Evolutionary conservation across 2,113 vertebrate genomes (phyloP), one percentile per base, ranked within the genome.

Genomic region (Glareola pratincola): DNA sequence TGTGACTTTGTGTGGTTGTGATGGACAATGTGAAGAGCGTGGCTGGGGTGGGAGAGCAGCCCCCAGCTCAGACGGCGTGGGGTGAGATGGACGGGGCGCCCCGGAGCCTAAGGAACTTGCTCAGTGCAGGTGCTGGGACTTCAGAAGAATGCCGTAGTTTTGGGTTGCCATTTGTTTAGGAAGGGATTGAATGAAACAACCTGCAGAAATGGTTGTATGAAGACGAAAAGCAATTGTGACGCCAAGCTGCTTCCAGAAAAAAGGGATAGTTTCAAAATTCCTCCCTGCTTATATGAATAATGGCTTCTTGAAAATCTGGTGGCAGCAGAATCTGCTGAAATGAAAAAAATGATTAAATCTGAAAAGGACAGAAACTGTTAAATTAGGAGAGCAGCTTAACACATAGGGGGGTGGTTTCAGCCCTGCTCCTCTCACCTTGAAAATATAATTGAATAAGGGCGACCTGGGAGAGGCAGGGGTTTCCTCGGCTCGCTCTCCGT

Each of bases 41-140:
- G 6, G 4, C 6, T 67, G 30, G 13, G 3, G 4, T 69, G 43
- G 22, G 45, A 34, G 27, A 47, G 19, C 3, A 37, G 54, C 23
- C 7, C 7, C 29, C 0, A 0, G 8, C 41, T 68, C 36, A 12
- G 5, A 1, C 7, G 2, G 14, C 8, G 14, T 11, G 18, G 54
- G 27, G 12, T 15, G 62, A 63, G n/a, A 16, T 26, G n/a, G 14
- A 5, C 41, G 75, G 9, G 32, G 14, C 0, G 0, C 15, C 22
- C 16, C 8, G 71, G 13, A 72, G 7, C 17, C 51, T 18, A 3
- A 71, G 43, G 10, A n/a, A 3, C 34, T 12, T 27, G 39, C 27
- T 76, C 20, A 7, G 22, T 2, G 23, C 30, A 34, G 22, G 18
- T 27, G 3, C 24, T 71, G 14, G 10, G 1, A 41, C 69, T 83